Base-by-base conservation (phyloP, 2,888 invertebrate species). In the Pilophorus perplexus region DNA sequence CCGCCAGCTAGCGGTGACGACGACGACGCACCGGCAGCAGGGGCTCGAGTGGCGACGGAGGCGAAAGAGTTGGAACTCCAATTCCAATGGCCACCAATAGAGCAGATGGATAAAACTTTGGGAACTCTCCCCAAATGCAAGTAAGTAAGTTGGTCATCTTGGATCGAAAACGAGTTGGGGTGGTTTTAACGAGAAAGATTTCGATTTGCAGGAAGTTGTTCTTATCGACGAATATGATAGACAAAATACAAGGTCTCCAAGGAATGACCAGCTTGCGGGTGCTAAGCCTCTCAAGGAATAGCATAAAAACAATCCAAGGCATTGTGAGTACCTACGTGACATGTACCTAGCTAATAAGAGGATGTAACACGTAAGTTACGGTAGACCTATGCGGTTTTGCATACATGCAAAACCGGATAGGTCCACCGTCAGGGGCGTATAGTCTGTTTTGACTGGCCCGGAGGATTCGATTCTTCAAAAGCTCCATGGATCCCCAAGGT, bases 201-300 rank as follows among this genome's bases (percentile, higher is more conserved):
- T 3, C 18, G 10, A 2, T 1, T 20, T 62, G 2, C 38, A 65
- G 64, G 33, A 65, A 65, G 28, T 20, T 65, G 18, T 65, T 40
- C 28, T 14, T 65, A 25, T 65, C 64, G 4, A 65, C 64, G 10
- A 65, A 65, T 20, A n/a, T 18, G 5, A 42, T 65, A 12, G 64
- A 65, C 14, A 65, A 54, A 42, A 52, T 65, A 23, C 64, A 65
- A 27, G 64, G 64, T 8, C 64, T 65, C 2, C 52, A 40, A 54
- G 54, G 64, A 5, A 54, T 65, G 64, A 28, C 5, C 40, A 65
- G 37, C 33, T 28, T 65, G 2, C n/a, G 54, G 25, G 64, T 65
- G 3, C 33, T 65, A 27, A 27, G 54, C 42, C 38, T 65, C 12
- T 14, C 64, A 27, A 23, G 64, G 5, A 54, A 54, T 33, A 52